Percentiles rank a stretch among this genome's conserved stretches.
Evolutionary conservation across 2,113 vertebrate genomes (phyloP).

Genomic region (Lonchura striata): DNA sequence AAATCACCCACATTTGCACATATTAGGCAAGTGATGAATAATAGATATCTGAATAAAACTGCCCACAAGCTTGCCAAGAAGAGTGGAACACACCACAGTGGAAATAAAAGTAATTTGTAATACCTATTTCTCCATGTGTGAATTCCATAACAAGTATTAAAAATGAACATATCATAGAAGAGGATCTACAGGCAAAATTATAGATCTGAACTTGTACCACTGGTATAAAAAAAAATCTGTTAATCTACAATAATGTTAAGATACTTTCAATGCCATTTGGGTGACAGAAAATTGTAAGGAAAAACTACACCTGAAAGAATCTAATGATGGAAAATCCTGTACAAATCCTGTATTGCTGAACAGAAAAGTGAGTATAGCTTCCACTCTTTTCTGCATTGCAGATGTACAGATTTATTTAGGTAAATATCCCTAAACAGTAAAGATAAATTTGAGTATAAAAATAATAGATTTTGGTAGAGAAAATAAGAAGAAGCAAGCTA

Average conservation of each 20-base stretch:
- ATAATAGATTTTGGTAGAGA: neutral
- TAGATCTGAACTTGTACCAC: neutral
- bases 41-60: neutral
- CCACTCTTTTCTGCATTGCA: neutral
- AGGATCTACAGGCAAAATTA: neutral
- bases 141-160: neutral
- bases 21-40: neutral
- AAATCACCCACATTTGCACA: neutral
- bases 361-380: neutral
- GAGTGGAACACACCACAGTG: neutral
- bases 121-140: neutral
- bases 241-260: neutral
- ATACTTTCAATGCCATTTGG: neutral
- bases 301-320: neutral
- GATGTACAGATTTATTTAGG: neutral
- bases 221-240: neutral
- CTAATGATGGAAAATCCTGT: neutral
- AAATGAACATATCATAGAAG: neutral
- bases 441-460: neutral
- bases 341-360: neutral
- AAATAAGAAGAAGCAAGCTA: neutral
- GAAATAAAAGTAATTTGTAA: neutral
- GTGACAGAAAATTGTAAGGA: neutral
- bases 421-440: neutral
- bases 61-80: neutral